Conservation (phyloP, 2,797 vertebrate genomes). For the Balearica regulorum region DNA sequence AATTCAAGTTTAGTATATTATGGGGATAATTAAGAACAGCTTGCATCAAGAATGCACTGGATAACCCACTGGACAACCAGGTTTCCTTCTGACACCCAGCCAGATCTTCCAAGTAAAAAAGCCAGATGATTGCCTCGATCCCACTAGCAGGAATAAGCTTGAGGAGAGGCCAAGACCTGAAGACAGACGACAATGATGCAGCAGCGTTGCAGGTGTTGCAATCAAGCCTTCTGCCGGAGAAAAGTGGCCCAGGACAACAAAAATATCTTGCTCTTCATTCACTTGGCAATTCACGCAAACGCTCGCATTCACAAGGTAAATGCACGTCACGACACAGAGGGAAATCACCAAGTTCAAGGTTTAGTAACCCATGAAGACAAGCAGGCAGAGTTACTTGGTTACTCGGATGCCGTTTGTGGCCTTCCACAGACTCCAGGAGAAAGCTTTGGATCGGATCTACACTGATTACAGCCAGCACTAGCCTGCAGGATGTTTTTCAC, state of each 20-base stretch:
- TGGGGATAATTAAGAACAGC: not conserved
- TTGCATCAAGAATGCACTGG: not conserved
- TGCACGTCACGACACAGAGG: not conserved
- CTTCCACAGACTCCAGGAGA: not conserved
- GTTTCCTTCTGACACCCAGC: not conserved
- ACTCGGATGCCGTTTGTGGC: accelerated
- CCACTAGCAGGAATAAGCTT: not conserved
- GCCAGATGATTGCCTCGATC: not conserved
- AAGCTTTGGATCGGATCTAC: not conserved
- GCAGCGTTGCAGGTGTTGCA: not conserved
- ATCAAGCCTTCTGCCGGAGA: not conserved
- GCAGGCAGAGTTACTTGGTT: not conserved
- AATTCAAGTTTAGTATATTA: not conserved
- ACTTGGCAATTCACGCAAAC: not conserved
- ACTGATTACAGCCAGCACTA: not conserved
- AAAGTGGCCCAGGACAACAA: not conserved
- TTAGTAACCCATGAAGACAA: not conserved
- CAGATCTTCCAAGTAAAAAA: not conserved
- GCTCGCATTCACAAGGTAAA: not conserved
- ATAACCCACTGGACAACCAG: not conserved
- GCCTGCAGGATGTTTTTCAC: not conserved
- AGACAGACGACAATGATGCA: not conserved
- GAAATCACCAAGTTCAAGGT: not conserved
- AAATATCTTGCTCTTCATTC: not conserved
- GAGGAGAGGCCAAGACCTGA: not conserved